Conservation (phyloP, 2,797 vertebrate species). For the Setipinna tenuifilis region DNA sequence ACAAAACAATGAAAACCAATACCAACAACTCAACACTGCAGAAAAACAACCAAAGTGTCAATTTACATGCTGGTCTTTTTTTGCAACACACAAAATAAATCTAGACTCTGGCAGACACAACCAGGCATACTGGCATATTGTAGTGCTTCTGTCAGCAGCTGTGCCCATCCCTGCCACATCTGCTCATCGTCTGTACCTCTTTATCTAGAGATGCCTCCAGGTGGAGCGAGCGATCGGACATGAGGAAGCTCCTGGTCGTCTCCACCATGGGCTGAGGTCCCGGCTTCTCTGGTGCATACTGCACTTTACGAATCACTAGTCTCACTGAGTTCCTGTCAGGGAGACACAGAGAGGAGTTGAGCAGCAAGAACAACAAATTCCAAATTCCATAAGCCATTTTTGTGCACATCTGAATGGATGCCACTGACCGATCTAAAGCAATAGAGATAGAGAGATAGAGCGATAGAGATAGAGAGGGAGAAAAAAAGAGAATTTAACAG, state of each 20-base stretch:
- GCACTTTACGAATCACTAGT: conserved; percentile 94
- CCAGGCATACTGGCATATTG: not conserved
- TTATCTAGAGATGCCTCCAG: conserved; percentile 95
- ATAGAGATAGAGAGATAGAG: too few species aligned
- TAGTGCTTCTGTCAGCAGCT: not conserved
- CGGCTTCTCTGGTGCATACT: conserved; percentile 92
- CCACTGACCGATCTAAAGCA: not conserved
- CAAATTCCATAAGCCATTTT: not conserved
- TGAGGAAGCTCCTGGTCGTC: conserved; percentile 94
- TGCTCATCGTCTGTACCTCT: conserved; percentile 76
- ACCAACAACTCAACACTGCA: not conserved
- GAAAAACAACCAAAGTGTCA: not conserved
- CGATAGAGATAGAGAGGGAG: too few species aligned
- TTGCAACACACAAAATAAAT: not conserved
- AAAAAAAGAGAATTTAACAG: not conserved
- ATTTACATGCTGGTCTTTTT: not conserved
- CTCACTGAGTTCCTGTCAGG: conserved; percentile 89
- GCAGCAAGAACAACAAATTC: not conserved
- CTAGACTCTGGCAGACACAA: not conserved
- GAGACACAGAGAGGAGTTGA: not conserved
- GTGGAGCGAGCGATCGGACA: conserved; percentile 95
- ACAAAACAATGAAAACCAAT: not conserved
- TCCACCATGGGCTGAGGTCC: conserved; percentile 96
- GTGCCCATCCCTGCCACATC: not conserved
- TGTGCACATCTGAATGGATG: not conserved